Evolutionary conservation across 2,888 invertebrate species (phyloP), one percentile per base, ranked within the genome.

Genomic region (Coenonympha arcania): DNA sequence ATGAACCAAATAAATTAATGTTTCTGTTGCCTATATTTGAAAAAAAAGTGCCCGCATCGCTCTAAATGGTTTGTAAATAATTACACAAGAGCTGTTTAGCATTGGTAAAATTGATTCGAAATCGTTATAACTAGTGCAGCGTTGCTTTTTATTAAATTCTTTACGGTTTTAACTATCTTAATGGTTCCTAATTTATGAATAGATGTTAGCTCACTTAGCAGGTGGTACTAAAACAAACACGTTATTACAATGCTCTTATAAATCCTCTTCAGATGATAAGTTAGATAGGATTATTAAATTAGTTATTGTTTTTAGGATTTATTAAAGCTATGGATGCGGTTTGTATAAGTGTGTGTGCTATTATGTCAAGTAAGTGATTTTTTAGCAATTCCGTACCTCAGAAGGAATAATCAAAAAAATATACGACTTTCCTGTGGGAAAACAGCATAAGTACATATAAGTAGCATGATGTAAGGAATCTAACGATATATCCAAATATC

Each of bases 101-200:
- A 39, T 39, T 39, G 22, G 37, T 22, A 37, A 40, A 40, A 26
- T 28, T 8, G 41, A 4, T 18, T 28, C 4, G 26, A 28, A 30
- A 41, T 39, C 9, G 13, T 18, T 28, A 28, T 26, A 18, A 30
- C 39, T 24, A 30, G 30, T 30, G 11, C 19, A 19, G n/a, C 4
- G 18, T 30, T 30, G 28, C 26, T 30, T 28, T 30, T 41, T 30
- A 41, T 41, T 30, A 30, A 41, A 30, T 41, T 41, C 41, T 18
- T 41, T 30, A 30, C 41, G 41, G 41, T 30, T 30, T 18, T 13
- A 41, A 19, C 11, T 41, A 41, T 41, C 30, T 41, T 18, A 41
- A 28, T 41, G 18, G 41, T 1, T 41, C 16, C 18, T 28, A 41
- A 41, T 41, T 41, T 28, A 11, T 30, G 9, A 24, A 24, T 16